Percentiles rank a stretch among this genome's conserved stretches.
Evolutionary conservation across 2,888 invertebrate genomes (phyloP).

Genomic region (Caenorhabditis virilis): DNA sequence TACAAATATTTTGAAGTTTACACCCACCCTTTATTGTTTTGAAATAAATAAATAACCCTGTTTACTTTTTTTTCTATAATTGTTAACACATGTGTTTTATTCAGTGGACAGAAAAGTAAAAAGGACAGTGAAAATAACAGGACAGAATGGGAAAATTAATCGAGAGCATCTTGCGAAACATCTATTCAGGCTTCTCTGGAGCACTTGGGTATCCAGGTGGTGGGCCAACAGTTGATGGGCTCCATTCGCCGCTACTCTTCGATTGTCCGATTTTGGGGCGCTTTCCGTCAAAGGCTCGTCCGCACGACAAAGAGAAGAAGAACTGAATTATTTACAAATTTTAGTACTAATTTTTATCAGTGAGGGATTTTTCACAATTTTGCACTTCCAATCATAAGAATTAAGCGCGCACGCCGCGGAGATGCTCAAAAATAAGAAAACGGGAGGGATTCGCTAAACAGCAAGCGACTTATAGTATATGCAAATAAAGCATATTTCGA

Average conservation of each 20-base stretch:
- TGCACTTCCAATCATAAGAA: no score
- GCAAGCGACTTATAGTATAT: no score
- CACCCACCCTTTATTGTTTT: no score
- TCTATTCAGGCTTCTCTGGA: neutral
- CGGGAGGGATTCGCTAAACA: no score
- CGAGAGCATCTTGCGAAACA: no score
- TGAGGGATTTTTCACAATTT: no score
- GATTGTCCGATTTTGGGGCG: constrained; percentile 21
- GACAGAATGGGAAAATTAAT: neutral
- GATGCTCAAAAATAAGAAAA: no score
- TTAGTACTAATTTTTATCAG: neutral
- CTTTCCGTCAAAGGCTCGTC: constrained; percentile 30
- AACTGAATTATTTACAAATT: constrained; percentile 16
- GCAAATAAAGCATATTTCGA: no score
- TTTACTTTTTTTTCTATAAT: no score
- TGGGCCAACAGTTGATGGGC: neutral
- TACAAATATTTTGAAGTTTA: no score
- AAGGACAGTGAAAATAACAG: no score
- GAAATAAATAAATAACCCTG: neutral
- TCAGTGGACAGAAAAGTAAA: neutral
- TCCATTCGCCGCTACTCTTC: neutral
- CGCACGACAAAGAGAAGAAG: constrained; percentile 40
- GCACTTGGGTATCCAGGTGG: neutral
- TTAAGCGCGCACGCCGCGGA: no score
- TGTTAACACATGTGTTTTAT: constrained; percentile 1